Conservation (phyloP, 2,113 vertebrate species). For the Oreocharis arfaki region DNA sequence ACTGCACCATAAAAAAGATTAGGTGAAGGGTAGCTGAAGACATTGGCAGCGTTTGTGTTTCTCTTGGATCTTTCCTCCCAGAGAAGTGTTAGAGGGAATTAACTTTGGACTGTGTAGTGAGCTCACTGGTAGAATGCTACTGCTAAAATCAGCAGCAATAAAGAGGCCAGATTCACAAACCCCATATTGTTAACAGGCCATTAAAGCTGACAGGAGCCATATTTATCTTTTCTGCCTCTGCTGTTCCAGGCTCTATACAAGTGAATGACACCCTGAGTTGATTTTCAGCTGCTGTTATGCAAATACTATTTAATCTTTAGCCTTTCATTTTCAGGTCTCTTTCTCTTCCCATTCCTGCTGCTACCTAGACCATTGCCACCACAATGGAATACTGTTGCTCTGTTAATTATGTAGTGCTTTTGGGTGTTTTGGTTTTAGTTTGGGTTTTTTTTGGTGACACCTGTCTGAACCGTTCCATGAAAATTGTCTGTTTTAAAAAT, state of each 20-base stretch:
- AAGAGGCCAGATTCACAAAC: background rate
- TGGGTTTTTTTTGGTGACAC: background rate
- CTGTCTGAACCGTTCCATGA: background rate
- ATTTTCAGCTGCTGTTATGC: background rate
- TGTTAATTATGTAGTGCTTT: background rate
- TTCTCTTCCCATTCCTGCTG: background rate
- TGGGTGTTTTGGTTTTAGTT: background rate
- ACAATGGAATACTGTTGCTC: background rate
- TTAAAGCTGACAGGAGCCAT: background rate
- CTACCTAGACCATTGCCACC: background rate
- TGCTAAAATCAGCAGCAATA: background rate
- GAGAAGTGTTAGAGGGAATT: background rate
- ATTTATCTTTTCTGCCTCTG: background rate
- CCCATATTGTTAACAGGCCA: background rate
- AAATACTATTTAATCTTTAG: background rate
- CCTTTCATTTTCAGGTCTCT: background rate
- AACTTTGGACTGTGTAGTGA: background rate
- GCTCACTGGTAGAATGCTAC: background rate
- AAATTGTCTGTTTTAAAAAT: background rate
- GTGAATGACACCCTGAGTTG: background rate
- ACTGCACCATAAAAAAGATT: background rate
- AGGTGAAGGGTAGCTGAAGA: background rate
- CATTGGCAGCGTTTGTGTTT: background rate
- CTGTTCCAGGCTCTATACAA: background rate
- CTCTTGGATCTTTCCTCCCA: background rate